Percentiles rank a stretch among this genome's conserved stretches.
Evolutionary conservation across 2,888 invertebrate genomes (phyloP).

Genomic region (Dicyrtoma fusca): DNA sequence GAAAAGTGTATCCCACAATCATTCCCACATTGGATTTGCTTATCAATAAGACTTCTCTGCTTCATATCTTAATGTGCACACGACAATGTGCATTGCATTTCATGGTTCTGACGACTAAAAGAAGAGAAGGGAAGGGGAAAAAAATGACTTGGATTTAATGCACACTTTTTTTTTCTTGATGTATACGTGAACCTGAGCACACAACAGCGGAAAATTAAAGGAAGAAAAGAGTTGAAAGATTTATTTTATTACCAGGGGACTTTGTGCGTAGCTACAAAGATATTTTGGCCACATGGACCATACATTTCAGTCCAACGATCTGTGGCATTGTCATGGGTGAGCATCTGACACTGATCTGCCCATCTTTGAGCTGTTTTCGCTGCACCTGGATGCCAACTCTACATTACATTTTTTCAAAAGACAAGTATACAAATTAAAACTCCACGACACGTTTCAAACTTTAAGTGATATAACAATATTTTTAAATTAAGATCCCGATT

Average conservation of each 20-base stretch:
- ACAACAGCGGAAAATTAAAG: not conserved
- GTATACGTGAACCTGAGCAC: not conserved
- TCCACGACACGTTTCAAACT: too few species aligned
- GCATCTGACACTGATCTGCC: slow-evolving; percentile 71
- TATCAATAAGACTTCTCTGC: slow-evolving; percentile 7
- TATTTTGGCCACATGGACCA: slow-evolving; percentile 79
- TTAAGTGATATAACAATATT: too few species aligned
- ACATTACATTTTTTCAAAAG: slow-evolving; percentile 40
- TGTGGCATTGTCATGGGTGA: slow-evolving; percentile 71
- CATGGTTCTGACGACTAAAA: too few species aligned
- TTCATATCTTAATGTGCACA: too few species aligned
- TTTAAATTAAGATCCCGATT: too few species aligned
- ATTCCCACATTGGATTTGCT: not conserved
- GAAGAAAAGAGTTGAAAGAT: slow-evolving; percentile 36
- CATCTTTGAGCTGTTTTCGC: slow-evolving; percentile 74
- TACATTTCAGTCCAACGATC: slow-evolving; percentile 70
- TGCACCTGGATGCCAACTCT: slow-evolving; percentile 76
- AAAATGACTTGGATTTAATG: too few species aligned
- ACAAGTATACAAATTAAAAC: not conserved
- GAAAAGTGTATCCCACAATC: not conserved
- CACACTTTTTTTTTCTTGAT: too few species aligned
- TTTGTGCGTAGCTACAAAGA: slow-evolving; percentile 77
- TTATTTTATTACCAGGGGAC: slow-evolving; percentile 71
- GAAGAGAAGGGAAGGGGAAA: too few species aligned
- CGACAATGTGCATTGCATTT: too few species aligned